Conservation (phyloP, 2,797 vertebrate species). For the Argyrosomus regius region DNA sequence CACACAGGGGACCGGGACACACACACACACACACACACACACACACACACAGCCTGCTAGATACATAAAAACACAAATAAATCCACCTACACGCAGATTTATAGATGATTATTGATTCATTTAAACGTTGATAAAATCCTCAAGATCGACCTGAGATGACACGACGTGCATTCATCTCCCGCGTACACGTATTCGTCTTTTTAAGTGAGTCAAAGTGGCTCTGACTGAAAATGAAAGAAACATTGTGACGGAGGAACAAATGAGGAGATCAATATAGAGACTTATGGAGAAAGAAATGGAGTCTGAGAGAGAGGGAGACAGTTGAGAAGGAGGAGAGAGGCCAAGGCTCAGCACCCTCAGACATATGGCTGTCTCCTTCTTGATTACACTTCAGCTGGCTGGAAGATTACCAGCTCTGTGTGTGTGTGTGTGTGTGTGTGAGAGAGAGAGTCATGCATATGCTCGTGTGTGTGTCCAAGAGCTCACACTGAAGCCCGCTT, state of each 20-base stretch:
- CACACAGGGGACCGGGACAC: constrained; percentile 68
- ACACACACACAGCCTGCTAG: constrained; percentile 18
- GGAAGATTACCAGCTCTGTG: constrained; percentile 82
- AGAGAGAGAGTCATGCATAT: constrained; percentile 61
- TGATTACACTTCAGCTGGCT: constrained; percentile 86
- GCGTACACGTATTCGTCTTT: no score
- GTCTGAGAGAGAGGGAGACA: constrained; percentile 34
- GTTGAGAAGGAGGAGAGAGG: constrained; percentile 62
- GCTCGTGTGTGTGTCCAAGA: constrained; percentile 53
- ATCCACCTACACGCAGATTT: constrained; percentile 1
- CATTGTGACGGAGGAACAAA: background rate
- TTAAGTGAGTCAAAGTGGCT: background rate
- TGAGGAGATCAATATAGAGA: background rate
- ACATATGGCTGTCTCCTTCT: constrained; percentile 84
- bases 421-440: constrained; percentile 52
- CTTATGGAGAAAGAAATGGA: background rate
- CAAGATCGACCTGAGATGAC: background rate
- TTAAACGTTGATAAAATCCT: background rate
- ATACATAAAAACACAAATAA: constrained; percentile 19
- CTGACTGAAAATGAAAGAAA: background rate
- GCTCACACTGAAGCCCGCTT: constrained; percentile 59
- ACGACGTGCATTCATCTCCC: no score
- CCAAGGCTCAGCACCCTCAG: constrained; percentile 80
- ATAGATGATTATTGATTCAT: background rate
- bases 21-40: constrained; percentile 36